Percentiles rank a stretch among this genome's conserved stretches.
Evolutionary conservation across 2,113 vertebrate genomes (phyloP).

Genomic region (Plectropomus leopardus): DNA sequence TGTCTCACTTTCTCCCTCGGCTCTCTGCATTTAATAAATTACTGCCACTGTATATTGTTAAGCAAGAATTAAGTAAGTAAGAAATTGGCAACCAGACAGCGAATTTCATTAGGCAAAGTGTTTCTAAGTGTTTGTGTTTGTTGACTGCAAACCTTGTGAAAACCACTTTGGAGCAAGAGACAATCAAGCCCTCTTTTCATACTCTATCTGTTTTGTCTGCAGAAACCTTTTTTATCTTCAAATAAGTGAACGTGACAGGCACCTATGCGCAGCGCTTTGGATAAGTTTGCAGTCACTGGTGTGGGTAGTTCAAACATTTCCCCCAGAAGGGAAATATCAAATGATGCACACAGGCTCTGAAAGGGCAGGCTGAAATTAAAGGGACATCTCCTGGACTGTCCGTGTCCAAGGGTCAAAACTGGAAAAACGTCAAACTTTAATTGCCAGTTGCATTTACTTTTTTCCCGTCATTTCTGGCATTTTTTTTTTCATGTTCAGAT

Average conservation of each 20-base stretch:
- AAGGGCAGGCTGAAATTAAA: neutral
- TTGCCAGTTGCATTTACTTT: constrained; percentile 6
- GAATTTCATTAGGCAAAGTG: constrained; percentile 74
- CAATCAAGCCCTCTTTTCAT: constrained; percentile 28
- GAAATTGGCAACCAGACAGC: constrained; percentile 73
- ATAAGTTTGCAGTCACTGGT: neutral
- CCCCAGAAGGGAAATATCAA: neutral
- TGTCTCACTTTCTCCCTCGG: constrained; percentile 50
- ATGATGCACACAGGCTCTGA: neutral
- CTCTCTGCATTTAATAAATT: constrained; percentile 68
- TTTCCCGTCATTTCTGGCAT: neutral
- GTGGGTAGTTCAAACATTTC: constrained; percentile 1
- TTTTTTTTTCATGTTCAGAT: neutral
- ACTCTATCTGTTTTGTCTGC: constrained; percentile 20
- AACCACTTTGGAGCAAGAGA: constrained; percentile 28
- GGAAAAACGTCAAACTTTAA: neutral
- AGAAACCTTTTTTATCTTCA: constrained; percentile 35
- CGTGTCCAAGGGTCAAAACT: neutral
- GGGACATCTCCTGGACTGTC: neutral
- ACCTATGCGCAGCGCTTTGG: neutral
- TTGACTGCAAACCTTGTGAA: constrained; percentile 40
- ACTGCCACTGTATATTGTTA: constrained; percentile 55
- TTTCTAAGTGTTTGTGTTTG: constrained; percentile 46
- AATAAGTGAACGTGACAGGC: constrained; percentile 4
- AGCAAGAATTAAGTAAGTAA: constrained; percentile 74